Evolutionary conservation across 2,888 invertebrate species (phyloP), one percentile per base, ranked within the genome.

Genomic region (Micoletzkya japonica): DNA sequence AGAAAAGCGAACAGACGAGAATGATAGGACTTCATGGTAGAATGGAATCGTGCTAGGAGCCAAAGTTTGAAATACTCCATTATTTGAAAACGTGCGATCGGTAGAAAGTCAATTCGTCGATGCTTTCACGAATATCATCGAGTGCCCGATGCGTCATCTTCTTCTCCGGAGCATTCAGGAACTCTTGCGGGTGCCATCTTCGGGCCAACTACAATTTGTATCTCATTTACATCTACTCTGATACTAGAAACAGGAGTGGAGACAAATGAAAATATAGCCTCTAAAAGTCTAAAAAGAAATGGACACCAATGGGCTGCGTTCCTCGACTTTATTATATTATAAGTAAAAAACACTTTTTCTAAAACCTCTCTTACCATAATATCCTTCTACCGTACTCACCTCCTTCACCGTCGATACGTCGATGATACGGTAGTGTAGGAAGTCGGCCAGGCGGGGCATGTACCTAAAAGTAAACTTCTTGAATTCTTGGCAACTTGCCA

Each of bases 331-430:
- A 37, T 4, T 4, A 6, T 6, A n/a, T 60, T 61, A 20, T 17
- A 28, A 57, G 44, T 17, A 24, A 70, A 26, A 58, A 26, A 44
- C 6, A 28, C 30, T n/a, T 34, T 17, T 14, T 28, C 61, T 17
- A 56, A 20, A n/a, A 6, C 24, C 1, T 24, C 7, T 2, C 6
- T 10, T 44, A 44, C 44, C 20, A 44, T 20, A 44, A 44, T 44
- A 52, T 20, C 6, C 10, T 20, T 24, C 24, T 17, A 24, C 10
- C 7, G 24, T 36, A 77, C 87, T 86, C 32, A 96, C 86, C 87
- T 95, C 95, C 86, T 95, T 95, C 26, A 97, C 87, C 0, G 92
- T 90, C 44, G 92, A 93, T 2, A 95, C 94, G 88, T 97, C 97
- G 74, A 98, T 90, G 57, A 93, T 91, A 80, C 96, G 90, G 86